phyloP scores from a whole-genome alignment of 1,140 invertebrate species.

The Dendroctonus ponderosae region DNA sequence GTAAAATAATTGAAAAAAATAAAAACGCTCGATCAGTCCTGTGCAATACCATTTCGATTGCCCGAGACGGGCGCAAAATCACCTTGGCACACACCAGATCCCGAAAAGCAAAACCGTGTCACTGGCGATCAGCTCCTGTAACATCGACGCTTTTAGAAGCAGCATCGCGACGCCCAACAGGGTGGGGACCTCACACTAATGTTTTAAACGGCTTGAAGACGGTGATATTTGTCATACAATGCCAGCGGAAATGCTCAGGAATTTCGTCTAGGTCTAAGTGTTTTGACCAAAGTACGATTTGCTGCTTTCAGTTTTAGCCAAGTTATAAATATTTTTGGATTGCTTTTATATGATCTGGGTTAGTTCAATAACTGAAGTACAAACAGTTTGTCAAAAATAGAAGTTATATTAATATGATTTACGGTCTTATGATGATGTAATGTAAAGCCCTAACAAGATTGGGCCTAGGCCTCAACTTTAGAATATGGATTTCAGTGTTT shows the following conservation, averaged over 20 bases:
- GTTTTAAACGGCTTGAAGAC: conserved; percentile 8
- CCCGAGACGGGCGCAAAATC: conserved; percentile 29
- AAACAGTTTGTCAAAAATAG: conserved; percentile 1
- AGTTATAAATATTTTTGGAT: no score
- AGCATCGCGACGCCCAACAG: conserved; percentile 19
- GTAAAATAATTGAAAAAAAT: no score
- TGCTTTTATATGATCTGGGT: not conserved
- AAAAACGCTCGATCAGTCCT: not conserved
- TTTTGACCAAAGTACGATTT: no score
- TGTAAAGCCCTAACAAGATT: not conserved
- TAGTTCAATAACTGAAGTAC: not conserved
- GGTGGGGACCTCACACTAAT: conserved; percentile 4
- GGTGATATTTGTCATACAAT: conserved; percentile 16
- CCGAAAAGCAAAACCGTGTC: conserved; percentile 21
- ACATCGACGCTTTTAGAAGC: conserved; percentile 43
- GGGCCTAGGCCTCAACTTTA: no score
- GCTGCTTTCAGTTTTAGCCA: no score
- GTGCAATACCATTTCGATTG: not conserved
- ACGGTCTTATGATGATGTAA: not conserved
- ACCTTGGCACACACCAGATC: conserved; percentile 2
- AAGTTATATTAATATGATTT: not conserved
- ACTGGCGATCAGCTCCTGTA: conserved; percentile 26
- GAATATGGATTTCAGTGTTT: no score
- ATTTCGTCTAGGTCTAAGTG: conserved; percentile 4
- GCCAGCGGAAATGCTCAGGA: conserved; percentile 13